Percentiles rank a stretch among this genome's conserved stretches.
Conservation (phyloP, 2,797 vertebrate species). For the Amblyraja radiata region DNA sequence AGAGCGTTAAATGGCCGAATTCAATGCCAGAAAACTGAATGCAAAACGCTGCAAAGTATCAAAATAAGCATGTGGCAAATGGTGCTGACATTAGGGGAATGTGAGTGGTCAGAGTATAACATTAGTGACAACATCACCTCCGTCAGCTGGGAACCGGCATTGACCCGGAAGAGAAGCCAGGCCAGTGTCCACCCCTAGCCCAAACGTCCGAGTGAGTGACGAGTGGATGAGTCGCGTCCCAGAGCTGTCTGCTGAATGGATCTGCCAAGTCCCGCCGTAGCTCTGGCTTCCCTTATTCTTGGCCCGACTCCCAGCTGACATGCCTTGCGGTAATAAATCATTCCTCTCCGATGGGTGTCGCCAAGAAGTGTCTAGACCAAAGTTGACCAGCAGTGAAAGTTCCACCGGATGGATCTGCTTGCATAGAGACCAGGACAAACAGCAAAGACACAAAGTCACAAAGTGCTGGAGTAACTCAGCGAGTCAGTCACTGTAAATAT, state of each 20-base stretch:
- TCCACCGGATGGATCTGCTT: neutral
- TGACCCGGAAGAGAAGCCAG: neutral
- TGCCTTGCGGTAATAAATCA: neutral
- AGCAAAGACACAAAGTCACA: too few species aligned
- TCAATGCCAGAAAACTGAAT: neutral
- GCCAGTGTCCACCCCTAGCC: neutral
- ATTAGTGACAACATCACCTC: neutral
- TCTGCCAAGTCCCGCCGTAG: neutral
- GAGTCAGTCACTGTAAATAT: too few species aligned
- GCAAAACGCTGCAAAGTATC: neutral
- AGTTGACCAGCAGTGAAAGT: neutral
- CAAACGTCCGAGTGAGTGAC: neutral
- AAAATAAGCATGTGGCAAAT: neutral
- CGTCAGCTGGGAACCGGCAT: neutral
- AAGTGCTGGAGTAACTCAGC: too few species aligned
- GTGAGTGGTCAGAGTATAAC: neutral
- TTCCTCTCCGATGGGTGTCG: neutral
- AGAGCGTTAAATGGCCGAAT: too few species aligned
- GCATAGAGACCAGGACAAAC: neutral
- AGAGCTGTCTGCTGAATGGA: neutral
- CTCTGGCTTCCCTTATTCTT: neutral
- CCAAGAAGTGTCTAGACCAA: neutral
- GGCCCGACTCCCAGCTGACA: neutral
- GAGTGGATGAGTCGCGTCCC: neutral
- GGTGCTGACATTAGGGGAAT: neutral